Evolutionary conservation across 2,797 vertebrate genomes (phyloP), one percentile per base, ranked within the genome.

Genomic region (Trachurus trachurus): DNA sequence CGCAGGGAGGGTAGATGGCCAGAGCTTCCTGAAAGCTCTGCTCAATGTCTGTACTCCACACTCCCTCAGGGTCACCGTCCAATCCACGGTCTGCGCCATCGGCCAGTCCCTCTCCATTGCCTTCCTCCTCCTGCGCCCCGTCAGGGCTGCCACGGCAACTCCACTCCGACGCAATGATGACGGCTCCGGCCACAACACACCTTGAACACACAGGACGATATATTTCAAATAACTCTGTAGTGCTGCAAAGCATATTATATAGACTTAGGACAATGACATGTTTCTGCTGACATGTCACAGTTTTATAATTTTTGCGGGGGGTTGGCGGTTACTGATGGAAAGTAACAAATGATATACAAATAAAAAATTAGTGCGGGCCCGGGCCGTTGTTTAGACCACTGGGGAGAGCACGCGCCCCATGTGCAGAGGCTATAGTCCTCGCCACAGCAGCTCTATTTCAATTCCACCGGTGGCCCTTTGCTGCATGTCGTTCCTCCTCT

Each of bases 141-240:
- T 98, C 97, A 93, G 98, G 97, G 96, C 98, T 99, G 95, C 87
- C 84, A 87, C 94, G 94, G 89, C 94, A 94, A 95, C 96, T 97
- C 98, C 98, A 99, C 96, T 97, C 98, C 96, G 98, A 98, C 96
- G 97, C 97, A 98, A 99, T 99, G 95, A 96, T 98, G 98, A 95
- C 97, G 97, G 97, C 96, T 97, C 95, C 89, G 88, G 92, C 95
- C 88, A 94, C 95, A 93, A 95, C 89, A 93, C 96, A 96, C 93
- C 74, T 72, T 44, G 5, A 82, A 80, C 29, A 92, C 26, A 89
- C 0, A 65, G 22, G 21, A 49, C 10, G 67, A 60, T 17, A 57
- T 2, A 47, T 50, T 47, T 50, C 26, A 63, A 11, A 44, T 19
- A 7, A 54, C 17, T 62, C 9, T 62, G 58, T 37, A 12, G 19